Conservation (phyloP, 2,797 vertebrate species). For the Sebastiscus tertius region DNA sequence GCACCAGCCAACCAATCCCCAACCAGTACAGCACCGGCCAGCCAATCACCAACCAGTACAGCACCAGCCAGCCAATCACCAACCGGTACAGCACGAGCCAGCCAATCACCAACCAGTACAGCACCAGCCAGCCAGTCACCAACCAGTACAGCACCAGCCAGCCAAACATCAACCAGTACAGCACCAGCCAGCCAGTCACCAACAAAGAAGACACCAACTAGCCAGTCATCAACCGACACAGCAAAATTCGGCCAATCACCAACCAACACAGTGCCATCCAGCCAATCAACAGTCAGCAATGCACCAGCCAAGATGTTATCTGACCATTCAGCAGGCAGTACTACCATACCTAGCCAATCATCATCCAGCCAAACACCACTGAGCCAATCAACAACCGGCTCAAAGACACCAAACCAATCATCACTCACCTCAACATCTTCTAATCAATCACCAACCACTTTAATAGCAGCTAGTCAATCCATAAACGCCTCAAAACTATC, state of each 20-base stretch:
- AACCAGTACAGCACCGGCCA: not conserved
- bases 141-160: not conserved
- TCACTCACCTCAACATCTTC: not conserved
- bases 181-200: not conserved
- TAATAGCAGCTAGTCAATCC: not conserved
- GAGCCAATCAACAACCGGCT: slow-evolving; percentile 13
- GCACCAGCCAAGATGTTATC: not conserved
- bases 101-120: not conserved
- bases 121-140: not conserved
- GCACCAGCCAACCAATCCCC: not conserved
- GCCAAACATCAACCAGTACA: not conserved
- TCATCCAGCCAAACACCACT: not conserved
- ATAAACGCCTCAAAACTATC: not conserved
- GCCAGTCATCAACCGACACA: not conserved
- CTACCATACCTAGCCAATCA: slow-evolving; percentile 14
- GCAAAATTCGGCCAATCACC: not conserved
- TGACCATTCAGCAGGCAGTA: not conserved
- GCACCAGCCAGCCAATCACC: not conserved
- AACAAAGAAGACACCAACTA: not conserved
- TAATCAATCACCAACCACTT: not conserved
- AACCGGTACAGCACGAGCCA: not conserved
- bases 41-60: not conserved
- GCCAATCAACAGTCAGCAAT: not conserved
- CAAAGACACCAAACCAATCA: slow-evolving; percentile 12
- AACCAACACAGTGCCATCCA: not conserved